phyloP scores from a whole-genome alignment of 2,797 vertebrate species.

The Muscicapa striata region DNA sequence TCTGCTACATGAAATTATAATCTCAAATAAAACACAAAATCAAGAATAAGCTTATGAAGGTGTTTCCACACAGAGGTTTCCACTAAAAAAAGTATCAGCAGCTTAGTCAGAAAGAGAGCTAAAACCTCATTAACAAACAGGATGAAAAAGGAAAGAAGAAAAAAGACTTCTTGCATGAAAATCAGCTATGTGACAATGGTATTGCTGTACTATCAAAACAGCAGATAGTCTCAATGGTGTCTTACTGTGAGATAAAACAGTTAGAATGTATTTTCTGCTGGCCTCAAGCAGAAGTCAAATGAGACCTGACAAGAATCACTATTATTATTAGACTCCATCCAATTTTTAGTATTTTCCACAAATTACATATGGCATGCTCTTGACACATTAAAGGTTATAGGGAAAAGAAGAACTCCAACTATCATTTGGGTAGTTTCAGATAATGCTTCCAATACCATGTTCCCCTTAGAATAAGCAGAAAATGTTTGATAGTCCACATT shows the following conservation, averaged over 20 bases:
- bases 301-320: neutral
- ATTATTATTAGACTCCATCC: neutral
- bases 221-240: neutral
- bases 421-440: neutral
- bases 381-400: neutral
- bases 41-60: neutral
- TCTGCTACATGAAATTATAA: neutral
- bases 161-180: neutral
- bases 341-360: slow-evolving; percentile 14
- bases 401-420: neutral
- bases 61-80: neutral
- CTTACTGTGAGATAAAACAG: neutral
- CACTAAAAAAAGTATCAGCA: neutral
- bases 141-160: neutral
- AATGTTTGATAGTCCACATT: neutral
- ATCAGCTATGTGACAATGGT: neutral
- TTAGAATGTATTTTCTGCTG: neutral
- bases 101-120: neutral
- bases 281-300: neutral
- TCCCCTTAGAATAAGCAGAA: neutral
- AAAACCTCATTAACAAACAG: neutral
- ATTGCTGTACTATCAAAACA: neutral
- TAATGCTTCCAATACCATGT: neutral
- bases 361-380: neutral
- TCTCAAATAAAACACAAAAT: neutral